Conservation (phyloP, 2,797 vertebrate species). For the Melanotaenia pygmaea region DNA sequence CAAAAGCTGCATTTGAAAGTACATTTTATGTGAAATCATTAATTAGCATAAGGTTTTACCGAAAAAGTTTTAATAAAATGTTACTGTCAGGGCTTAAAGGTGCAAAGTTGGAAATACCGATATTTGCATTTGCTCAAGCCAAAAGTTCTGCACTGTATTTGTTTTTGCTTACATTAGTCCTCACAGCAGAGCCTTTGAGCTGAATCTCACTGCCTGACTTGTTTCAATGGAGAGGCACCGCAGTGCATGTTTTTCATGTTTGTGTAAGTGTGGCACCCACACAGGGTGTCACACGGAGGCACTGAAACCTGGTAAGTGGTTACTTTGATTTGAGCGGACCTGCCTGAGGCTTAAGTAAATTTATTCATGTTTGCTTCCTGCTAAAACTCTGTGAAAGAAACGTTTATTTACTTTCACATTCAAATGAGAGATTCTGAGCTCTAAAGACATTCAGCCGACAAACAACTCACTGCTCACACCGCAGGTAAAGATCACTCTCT, state of each 20-base stretch:
- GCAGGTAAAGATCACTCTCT: slow-evolving; percentile 58
- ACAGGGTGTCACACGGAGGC: slow-evolving; percentile 9
- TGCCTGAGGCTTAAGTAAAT: slow-evolving; percentile 42
- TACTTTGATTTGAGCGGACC: neutral
- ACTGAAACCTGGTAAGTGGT: slow-evolving; percentile 27
- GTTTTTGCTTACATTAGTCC: neutral
- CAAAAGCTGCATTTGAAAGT: neutral
- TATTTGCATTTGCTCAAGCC: neutral
- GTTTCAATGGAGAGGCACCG: neutral
- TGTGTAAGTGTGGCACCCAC: slow-evolving; percentile 16
- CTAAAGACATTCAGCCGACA: slow-evolving; percentile 16
- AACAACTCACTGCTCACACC: slow-evolving; percentile 11
- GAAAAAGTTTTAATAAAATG: neutral
- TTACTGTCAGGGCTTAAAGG: neutral
- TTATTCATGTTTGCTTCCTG: slow-evolving; percentile 40
- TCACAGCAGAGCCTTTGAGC: slow-evolving; percentile 38
- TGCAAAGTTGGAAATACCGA: neutral
- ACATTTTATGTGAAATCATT: neutral
- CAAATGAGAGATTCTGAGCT: slow-evolving; percentile 43
- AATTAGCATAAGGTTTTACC: neutral
- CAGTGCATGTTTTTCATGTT: neutral
- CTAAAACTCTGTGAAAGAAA: slow-evolving; percentile 58
- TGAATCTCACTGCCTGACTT: slow-evolving; percentile 37
- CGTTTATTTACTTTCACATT: slow-evolving; percentile 60
- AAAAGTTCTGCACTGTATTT: neutral